phyloP scores from a whole-genome alignment of 2,797 vertebrate species.

The Scolopax bukidnonensis region DNA sequence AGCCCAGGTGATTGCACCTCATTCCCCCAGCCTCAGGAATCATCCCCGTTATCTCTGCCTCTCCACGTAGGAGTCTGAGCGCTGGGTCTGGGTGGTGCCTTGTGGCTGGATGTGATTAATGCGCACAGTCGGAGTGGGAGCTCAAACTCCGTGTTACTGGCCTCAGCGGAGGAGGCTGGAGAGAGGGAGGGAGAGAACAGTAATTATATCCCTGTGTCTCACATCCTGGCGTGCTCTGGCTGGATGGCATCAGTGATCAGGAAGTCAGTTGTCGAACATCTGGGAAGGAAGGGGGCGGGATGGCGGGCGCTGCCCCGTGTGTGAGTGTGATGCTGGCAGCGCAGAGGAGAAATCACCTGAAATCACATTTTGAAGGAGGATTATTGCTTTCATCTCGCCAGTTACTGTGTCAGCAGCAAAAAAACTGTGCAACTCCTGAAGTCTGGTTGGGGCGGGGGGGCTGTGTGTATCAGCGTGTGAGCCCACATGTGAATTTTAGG shows the following conservation, averaged over 20 bases:
- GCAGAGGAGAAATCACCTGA: background rate
- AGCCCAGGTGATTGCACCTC: fast-evolving
- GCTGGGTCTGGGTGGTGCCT: background rate
- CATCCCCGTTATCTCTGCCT: fast-evolving
- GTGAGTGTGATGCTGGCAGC: background rate
- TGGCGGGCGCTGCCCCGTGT: background rate
- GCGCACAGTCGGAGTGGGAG: background rate
- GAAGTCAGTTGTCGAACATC: background rate
- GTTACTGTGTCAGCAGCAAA: background rate
- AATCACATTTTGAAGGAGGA: background rate
- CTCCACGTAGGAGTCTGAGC: background rate
- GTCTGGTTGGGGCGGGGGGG: background rate
- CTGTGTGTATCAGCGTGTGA: background rate
- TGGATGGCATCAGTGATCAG: background rate
- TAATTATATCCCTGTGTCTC: background rate
- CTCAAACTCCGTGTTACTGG: background rate
- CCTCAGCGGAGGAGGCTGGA: background rate
- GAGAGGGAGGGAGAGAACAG: background rate
- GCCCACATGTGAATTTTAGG: fast-evolving
- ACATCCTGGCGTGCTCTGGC: background rate
- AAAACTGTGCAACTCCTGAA: fast-evolving
- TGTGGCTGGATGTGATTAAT: background rate
- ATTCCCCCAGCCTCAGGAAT: background rate
- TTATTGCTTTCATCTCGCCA: background rate
- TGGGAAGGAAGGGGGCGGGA: background rate